Conservation (phyloP, 2,888 invertebrate species). For the Stomorhina lunata region DNA sequence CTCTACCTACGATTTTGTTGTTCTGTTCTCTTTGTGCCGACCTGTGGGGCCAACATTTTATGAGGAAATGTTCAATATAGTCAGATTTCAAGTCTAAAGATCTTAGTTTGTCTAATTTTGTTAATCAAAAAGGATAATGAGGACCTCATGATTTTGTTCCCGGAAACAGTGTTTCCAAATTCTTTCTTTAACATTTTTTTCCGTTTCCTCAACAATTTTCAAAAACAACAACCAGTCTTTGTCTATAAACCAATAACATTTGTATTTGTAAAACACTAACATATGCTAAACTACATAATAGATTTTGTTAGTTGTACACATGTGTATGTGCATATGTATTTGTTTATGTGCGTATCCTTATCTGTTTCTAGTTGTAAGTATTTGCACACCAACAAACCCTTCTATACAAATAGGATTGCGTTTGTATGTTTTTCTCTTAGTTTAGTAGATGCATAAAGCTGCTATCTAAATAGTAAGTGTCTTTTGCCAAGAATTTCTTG, state of each 20-base stretch:
- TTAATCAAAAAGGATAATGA: too few species aligned
- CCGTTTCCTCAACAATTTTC: constrained; percentile 32
- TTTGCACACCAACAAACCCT: background rate
- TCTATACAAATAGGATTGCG: background rate
- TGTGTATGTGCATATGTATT: background rate
- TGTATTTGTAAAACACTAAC: constrained; percentile 63
- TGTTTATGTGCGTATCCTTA: too few species aligned
- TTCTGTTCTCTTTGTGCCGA: too few species aligned
- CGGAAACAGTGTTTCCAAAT: constrained; percentile 5
- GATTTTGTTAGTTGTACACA: constrained; percentile 48
- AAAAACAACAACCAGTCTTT: constrained; percentile 51
- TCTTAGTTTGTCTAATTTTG: too few species aligned
- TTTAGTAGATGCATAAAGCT: constrained; percentile 11
- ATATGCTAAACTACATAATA: constrained; percentile 64
- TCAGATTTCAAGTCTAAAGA: too few species aligned
- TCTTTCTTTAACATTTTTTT: background rate
- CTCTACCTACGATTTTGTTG: too few species aligned
- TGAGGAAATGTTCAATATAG: too few species aligned
- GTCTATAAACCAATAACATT: constrained; percentile 62
- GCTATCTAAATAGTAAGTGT: constrained; percentile 44
- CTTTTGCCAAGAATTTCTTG: constrained; percentile 47
- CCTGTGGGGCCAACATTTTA: too few species aligned
- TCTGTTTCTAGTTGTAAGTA: too few species aligned
- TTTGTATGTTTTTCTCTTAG: background rate
- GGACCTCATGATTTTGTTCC: too few species aligned